Evolutionary conservation across 2,888 invertebrate species (phyloP), one percentile per base, ranked within the genome.

Genomic region (Creontiades dilutus): DNA sequence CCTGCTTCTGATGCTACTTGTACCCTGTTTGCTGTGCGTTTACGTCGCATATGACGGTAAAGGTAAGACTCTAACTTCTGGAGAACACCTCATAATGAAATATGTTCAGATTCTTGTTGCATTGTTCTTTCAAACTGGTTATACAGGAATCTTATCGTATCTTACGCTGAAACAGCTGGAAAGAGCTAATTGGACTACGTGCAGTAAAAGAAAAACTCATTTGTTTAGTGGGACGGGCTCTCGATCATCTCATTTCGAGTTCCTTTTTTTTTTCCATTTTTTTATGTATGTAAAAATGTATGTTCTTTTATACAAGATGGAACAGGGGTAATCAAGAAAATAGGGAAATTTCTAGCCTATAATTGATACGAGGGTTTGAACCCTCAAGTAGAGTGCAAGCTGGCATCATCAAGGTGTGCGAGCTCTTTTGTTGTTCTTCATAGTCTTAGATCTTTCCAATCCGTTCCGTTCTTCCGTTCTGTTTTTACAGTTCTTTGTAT

Each of bases 1-100:
- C 19, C 78, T 80, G 16, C 78, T 80, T 37, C 46, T 80, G 4
- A 11, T 80, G n/a, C 78, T 80, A 12, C 37, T 68, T 23, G 23
- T 68, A 68, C 68, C 68, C n/a, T 37, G 37, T 37, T 37, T 7
- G 37, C 7, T 52, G 52, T 12, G 11, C n/a, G 27, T 46, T 9
- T 80, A 80, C 78, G 7, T 47, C 0, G 47, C 78, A 19, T 46
- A 37, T 4, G 2, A 46, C 37, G 78, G 78, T 47, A 80, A n/a
- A 16, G 78, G 78, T 80, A 46, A 16, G 78, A 7, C 11, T 14
- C 23, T 5, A 7, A 16, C 16, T 52, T 52, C 5, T 52, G 11
- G 3, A 52, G 3, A 14, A 52, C 52, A 52, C 52, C 52, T 52
- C 37, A 4, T 7, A 37, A 37, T 7, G 7, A 37, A 37, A 37